Conservation (phyloP, 2,113 vertebrate species). For the Camelus dromedarius region DNA sequence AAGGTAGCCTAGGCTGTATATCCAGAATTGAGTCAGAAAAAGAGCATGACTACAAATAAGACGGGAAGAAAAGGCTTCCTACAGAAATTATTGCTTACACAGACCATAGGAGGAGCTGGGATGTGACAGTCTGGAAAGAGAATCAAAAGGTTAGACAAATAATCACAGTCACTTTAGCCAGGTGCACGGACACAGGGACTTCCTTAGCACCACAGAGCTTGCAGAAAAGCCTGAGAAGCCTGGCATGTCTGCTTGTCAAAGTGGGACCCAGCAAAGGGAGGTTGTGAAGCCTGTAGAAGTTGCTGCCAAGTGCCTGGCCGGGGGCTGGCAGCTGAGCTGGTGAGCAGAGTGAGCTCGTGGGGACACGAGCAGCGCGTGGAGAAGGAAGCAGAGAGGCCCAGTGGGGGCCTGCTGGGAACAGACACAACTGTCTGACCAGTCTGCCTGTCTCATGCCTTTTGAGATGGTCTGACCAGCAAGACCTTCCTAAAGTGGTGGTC, state of each 20-base stretch:
- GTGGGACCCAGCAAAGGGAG: neutral
- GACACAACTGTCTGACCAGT: neutral
- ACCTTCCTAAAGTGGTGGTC: neutral
- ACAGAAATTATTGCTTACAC: neutral
- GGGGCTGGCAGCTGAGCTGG: neutral
- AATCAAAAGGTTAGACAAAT: neutral
- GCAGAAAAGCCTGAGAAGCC: neutral
- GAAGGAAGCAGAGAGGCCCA: neutral
- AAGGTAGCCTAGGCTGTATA: neutral
- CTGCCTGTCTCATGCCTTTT: no score
- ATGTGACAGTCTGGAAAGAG: neutral
- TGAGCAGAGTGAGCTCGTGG: neutral
- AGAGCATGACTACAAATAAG: neutral
- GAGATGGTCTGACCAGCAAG: neutral
- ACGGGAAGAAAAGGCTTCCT: neutral
- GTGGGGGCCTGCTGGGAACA: no score
- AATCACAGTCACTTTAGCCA: neutral
- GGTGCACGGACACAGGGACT: neutral
- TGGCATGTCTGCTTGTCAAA: neutral
- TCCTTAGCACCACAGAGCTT: neutral
- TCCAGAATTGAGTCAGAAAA: neutral
- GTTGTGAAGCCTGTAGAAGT: neutral
- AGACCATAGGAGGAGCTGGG: neutral
- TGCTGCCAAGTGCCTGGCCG: fast-evolving
- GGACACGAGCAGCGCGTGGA: neutral